Base-by-base conservation (phyloP, 2,113 vertebrate genomes). In the Sander vitreus region DNA sequence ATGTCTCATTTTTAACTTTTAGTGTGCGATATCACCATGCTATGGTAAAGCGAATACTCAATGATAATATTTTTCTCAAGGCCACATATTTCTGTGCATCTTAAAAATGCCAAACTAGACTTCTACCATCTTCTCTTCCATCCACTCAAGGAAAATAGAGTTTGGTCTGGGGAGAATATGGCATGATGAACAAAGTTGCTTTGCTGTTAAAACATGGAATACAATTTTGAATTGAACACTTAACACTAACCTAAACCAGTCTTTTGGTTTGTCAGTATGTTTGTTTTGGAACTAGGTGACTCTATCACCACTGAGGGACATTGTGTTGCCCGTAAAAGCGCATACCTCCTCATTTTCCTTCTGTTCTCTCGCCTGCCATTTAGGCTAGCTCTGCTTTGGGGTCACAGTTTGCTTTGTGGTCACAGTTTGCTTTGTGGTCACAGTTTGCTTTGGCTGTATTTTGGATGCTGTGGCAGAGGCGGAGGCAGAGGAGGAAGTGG, bases 401-500 rank as follows among this genome's bases (percentile, higher is more conserved):
- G 80, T 87, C 79, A 86, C 69, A 60, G 88, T 87, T 71, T 90
- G 93, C 89, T 90, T 92, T 71, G 91, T 68, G 58, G 80, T 85
- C 78, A 86, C 71, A 60, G 87, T 87, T 72, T 89, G 93, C 89
- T 90, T 92, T 71, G 91, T 68, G 59, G 80, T 85, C 78, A 86
- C 72, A 60, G 87, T 87, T 70, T 90, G 93, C 89, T 91, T 92
- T 73, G 91, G 72, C 84, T 89, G 89, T 10, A 76, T 67, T 86
- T 95, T 93, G 45, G 92, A 85, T 23, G 83, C 87, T 12, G 75
- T 69, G 15, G 89, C 91, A 39, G 93, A 85, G 48, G 88, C 89
- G 18, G 91, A 81, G 6, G 89, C 91, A 48, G 92, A 85, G 12
- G 93, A 92, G 64, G 95, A 94, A 0, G 95, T 95, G 43, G 96